Percentiles rank a stretch among this genome's conserved stretches.
These are phyloP conservation scores for Macrochelys suwanniensis DNA, from an alignment of 2,797 vertebrate species.

Conservation along the genomic window DNA sequence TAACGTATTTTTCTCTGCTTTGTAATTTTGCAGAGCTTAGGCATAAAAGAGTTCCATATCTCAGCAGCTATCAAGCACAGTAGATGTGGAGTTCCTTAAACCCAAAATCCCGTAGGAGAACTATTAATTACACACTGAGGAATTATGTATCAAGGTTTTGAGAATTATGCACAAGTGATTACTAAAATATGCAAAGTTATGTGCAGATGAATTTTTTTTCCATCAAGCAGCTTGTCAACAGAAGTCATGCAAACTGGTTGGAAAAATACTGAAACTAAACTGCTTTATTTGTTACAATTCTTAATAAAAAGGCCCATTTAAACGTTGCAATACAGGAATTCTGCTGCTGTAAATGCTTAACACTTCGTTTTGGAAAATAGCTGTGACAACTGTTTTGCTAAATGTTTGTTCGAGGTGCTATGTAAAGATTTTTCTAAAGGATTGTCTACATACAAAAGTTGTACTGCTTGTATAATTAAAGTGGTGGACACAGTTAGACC, in stretches of 20 bases:
- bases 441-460: neutral
- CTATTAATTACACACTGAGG: neutral
- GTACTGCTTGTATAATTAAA: neutral
- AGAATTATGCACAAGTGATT: constrained; percentile 6
- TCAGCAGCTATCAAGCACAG: neutral
- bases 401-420: neutral
- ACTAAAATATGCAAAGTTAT: neutral
- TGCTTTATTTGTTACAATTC: neutral
- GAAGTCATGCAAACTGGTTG: neutral
- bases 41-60: neutral
- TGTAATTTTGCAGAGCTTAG: neutral
- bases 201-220: neutral
- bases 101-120: neutral
- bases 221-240: neutral
- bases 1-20: neutral
- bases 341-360: neutral
- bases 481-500: neutral
- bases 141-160: neutral
- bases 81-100: neutral
- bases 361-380: neutral
- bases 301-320: neutral
- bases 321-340: neutral
- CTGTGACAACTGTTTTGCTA: neutral
- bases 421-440: neutral
- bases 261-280: neutral